Conservation (phyloP, 2,888 invertebrate species). For the Embidobia sp. region DNA sequence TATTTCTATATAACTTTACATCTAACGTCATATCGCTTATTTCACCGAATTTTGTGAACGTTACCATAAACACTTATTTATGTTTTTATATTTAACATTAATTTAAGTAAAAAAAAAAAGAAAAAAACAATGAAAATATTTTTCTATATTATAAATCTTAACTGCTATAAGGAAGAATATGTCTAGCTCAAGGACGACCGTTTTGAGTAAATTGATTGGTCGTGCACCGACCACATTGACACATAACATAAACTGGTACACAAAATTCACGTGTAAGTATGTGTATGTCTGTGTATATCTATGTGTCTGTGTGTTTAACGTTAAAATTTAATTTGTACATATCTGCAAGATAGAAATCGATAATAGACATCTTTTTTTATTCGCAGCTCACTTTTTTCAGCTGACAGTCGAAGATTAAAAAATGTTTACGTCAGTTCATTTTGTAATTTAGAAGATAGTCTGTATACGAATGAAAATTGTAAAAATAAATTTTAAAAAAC, state of each 20-base stretch:
- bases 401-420: conserved; percentile 12
- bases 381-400: conserved; percentile 31
- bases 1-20: not conserved
- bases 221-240: conserved; percentile 61
- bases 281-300: conserved; percentile 25
- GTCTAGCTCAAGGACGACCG: conserved; percentile 43
- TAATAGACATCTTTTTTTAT: conserved; percentile 42
- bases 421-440: conserved; percentile 4
- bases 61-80: too few species aligned
- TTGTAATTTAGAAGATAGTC: too few species aligned
- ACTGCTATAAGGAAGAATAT: not conserved
- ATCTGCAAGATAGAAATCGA: conserved; percentile 63
- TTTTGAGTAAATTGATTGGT: conserved; percentile 43
- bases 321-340: conserved; percentile 66
- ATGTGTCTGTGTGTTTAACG: conserved; percentile 33
- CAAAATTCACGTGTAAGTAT: conserved; percentile 56
- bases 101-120: too few species aligned
- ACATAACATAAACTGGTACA: conserved; percentile 59
- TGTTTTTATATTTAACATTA: too few species aligned
- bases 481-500: not conserved
- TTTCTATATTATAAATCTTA: too few species aligned
- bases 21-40: too few species aligned
- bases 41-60: too few species aligned
- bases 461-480: too few species aligned
- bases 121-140: not conserved